phyloP scores from a whole-genome alignment of 2,113 vertebrate species.

The Girardinichthys multiradiatus region DNA sequence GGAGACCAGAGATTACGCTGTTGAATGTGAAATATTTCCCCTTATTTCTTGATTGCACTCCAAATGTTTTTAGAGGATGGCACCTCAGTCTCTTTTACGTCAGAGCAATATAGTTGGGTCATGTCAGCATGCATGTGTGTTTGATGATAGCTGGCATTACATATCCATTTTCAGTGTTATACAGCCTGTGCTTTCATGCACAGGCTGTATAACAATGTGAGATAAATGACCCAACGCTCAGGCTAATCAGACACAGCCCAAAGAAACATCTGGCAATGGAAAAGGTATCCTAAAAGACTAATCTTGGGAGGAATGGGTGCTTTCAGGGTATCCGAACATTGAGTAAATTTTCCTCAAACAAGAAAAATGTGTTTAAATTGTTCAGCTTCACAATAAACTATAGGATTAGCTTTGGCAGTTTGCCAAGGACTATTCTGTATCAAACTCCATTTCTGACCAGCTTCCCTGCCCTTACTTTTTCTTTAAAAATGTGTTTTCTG shows the following conservation, averaged over 20 bases:
- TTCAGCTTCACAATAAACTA: too few relatives aligned
- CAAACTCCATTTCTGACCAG: too few relatives aligned
- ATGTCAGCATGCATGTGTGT: not conserved
- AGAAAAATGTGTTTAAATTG: too few relatives aligned
- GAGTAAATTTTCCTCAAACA: too few relatives aligned
- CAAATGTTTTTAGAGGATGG: conserved; percentile 1
- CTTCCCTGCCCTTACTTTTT: too few relatives aligned
- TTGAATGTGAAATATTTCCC: conserved; percentile 3
- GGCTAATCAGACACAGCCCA: too few relatives aligned
- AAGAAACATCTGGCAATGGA: too few relatives aligned
- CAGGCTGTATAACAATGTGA: not conserved
- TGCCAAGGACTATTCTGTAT: too few relatives aligned
- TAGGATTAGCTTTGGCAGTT: too few relatives aligned
- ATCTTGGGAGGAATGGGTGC: too few relatives aligned
- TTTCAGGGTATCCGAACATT: too few relatives aligned
- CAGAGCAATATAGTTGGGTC: not conserved
- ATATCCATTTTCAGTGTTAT: not conserved
- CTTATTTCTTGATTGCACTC: not conserved
- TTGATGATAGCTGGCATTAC: not conserved
- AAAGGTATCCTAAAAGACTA: not conserved
- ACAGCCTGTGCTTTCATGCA: not conserved
- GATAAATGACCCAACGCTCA: not conserved
- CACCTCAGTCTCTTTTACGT: not conserved
- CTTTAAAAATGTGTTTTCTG: too few relatives aligned
- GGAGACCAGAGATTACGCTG: not conserved